A percentile compares a stretch with the other conserved stretches of the same genome.
phyloP scores from a whole-genome alignment of 2,797 vertebrate genomes.

The Pseudochaenichthys georgianus region DNA sequence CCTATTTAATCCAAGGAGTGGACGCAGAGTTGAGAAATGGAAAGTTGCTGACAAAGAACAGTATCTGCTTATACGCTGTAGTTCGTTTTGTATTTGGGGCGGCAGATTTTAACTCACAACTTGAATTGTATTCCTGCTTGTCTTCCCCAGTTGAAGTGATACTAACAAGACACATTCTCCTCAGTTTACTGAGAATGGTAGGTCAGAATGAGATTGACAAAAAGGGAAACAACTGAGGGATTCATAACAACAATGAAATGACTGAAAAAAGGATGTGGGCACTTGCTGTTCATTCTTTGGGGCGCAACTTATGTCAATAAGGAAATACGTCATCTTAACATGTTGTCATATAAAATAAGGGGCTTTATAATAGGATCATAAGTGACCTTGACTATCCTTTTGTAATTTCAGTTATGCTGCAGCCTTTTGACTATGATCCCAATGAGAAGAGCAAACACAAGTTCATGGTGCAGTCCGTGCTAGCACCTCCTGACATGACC shows the following conservation, averaged over 20 bases:
- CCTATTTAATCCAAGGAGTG: slow-evolving; percentile 41
- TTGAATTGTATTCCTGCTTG: slow-evolving; percentile 21
- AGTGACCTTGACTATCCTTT: slow-evolving; percentile 21
- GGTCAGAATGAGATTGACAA: slow-evolving; percentile 6
- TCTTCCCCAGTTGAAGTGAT: slow-evolving; percentile 30
- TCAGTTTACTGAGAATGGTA: not conserved
- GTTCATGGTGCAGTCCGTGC: slow-evolving; percentile 99
- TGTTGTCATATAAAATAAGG: not conserved
- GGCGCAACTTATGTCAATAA: not conserved
- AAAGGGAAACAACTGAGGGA: not conserved
- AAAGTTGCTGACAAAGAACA: slow-evolving; percentile 46
- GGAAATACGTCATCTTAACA: not conserved
- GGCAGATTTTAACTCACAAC: slow-evolving; percentile 22
- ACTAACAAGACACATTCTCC: slow-evolving; percentile 26
- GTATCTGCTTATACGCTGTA: slow-evolving; percentile 9
- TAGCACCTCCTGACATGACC: slow-evolving; percentile 95
- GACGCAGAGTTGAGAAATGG: slow-evolving; percentile 32
- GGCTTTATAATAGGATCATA: not conserved
- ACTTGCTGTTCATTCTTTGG: slow-evolving; percentile 1
- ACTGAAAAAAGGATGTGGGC: not conserved
- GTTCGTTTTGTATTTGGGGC: not conserved
- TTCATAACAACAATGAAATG: not conserved
- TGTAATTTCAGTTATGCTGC: slow-evolving; percentile 95
- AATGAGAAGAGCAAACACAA: slow-evolving; percentile 99
- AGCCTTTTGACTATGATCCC: slow-evolving; percentile 99